Conservation (phyloP, 2,113 vertebrate species). For the Rattus norvegicus region DNA sequence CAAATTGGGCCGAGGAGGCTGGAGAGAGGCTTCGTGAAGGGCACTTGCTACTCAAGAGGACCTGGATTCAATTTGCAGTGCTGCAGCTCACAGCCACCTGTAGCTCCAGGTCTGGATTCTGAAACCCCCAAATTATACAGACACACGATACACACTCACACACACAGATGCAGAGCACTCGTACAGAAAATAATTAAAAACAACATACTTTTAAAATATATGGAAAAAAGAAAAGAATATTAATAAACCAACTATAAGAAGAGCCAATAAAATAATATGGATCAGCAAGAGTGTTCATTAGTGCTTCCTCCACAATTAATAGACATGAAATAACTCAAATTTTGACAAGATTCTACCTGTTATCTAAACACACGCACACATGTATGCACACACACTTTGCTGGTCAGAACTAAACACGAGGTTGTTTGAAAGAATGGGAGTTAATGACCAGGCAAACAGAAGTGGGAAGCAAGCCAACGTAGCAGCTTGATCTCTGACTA, state of each 20-base stretch:
- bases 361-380: not conserved
- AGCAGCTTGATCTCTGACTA: not conserved
- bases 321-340: not conserved
- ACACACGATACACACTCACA: not conserved
- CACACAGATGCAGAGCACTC: not conserved
- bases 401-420: not conserved
- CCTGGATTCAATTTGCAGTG: not conserved
- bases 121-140: not conserved
- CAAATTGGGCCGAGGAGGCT: not conserved
- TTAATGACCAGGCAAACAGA: not conserved
- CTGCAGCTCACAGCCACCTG: not conserved
- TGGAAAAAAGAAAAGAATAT: not conserved
- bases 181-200: not conserved
- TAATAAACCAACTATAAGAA: not conserved
- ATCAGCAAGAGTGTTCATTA: not conserved
- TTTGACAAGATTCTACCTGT: not conserved
- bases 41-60: not conserved
- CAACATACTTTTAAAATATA: not conserved
- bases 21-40: not conserved
- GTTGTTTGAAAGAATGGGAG: not conserved
- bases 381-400: not conserved
- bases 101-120: not conserved
- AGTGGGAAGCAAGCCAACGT: not conserved
- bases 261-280: not conserved
- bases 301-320: not conserved